Conservation (phyloP, 2,888 invertebrate genomes). For the Polydrusus pterygomalis region DNA sequence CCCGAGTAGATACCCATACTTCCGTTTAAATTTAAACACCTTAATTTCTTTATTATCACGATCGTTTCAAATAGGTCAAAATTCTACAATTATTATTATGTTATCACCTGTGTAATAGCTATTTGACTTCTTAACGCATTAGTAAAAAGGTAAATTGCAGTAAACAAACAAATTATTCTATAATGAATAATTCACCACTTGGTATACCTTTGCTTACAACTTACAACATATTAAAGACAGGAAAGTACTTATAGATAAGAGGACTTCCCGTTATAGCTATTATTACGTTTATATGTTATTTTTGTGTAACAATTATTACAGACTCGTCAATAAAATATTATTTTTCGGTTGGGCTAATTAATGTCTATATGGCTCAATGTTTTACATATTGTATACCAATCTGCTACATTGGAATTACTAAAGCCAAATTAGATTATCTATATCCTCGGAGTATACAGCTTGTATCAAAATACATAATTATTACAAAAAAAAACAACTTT, state of each 20-base stretch:
- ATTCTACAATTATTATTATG: slow-evolving; percentile 27
- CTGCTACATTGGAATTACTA: no score
- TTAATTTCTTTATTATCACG: slow-evolving; percentile 5
- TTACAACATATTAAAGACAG: slow-evolving; percentile 16
- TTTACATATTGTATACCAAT: no score
- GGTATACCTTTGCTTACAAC: slow-evolving; percentile 5
- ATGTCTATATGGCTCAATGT: no score
- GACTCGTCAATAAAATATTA: no score
- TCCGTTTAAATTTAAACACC: slow-evolving; percentile 2
- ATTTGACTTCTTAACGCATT: slow-evolving; percentile 30
- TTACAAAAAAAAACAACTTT: no score
- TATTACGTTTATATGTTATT: no score
- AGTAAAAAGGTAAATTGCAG: slow-evolving; percentile 24
- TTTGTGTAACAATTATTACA: no score
- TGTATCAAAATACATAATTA: no score
- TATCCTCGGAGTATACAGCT: no score
- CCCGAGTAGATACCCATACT: no score
- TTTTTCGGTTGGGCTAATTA: no score
- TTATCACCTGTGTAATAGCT: slow-evolving; percentile 30
- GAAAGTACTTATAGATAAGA: slow-evolving; percentile 18
- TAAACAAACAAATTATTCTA: slow-evolving; percentile 31
- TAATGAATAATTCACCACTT: slow-evolving; percentile 23
- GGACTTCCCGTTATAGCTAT: slow-evolving; percentile 16
- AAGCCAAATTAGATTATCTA: no score
- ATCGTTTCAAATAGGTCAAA: slow-evolving; percentile 29